Percentiles rank a stretch among this genome's conserved stretches.
phyloP scores from a whole-genome alignment of 2,113 vertebrate species.

The Chaetorhynchus papuensis region DNA sequence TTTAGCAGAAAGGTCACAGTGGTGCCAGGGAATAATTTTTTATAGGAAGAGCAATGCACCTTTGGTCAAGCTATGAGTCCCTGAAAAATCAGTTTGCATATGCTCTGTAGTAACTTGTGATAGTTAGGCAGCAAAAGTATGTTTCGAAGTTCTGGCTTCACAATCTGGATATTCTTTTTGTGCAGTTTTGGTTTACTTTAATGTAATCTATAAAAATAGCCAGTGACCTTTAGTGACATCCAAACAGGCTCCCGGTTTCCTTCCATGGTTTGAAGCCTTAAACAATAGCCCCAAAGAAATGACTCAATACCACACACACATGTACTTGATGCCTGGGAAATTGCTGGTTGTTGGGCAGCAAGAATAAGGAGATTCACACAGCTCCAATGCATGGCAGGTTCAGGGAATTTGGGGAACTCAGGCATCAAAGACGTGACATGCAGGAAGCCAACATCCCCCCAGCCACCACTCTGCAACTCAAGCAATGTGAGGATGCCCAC shows the following conservation, averaged over 20 bases:
- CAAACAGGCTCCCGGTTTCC: neutral
- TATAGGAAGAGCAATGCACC: neutral
- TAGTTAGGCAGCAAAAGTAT: neutral
- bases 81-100: neutral
- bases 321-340: neutral
- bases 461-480: neutral
- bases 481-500: neutral
- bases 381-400: neutral
- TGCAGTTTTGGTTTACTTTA: neutral
- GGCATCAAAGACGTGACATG: neutral
- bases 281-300: slow-evolving; percentile 48
- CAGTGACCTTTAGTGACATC: slow-evolving; percentile 27
- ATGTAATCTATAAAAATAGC: slow-evolving; percentile 31
- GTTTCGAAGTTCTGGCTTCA: neutral
- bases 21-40: neutral
- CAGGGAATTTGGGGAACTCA: neutral
- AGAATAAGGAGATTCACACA: neutral
- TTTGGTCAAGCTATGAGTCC: neutral
- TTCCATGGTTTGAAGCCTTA: slow-evolving; percentile 44
- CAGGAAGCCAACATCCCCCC: neutral
- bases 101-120: neutral
- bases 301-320: neutral
- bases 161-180: neutral
- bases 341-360: neutral
- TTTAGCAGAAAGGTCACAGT: neutral